Evolutionary conservation across 2,113 vertebrate genomes (phyloP).

Genomic region (Mola mola): DNA sequence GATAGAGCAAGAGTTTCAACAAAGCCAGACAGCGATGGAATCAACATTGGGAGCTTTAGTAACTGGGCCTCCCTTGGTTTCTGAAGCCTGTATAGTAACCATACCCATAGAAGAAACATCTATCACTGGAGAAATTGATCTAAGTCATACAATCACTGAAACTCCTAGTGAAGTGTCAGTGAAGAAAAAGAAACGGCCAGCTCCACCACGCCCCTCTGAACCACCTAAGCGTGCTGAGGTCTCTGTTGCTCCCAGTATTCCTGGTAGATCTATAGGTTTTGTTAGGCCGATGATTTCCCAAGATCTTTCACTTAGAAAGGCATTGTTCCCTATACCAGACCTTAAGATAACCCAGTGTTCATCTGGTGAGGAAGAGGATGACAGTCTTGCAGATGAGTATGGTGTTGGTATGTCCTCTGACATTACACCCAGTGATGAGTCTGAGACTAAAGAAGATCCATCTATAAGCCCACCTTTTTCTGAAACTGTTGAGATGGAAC

Average conservation of each 20-base stretch:
- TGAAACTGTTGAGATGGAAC: conserved; percentile 83
- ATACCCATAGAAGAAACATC: conserved; percentile 83
- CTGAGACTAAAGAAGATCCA: conserved; percentile 78
- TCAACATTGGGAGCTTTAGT: conserved; percentile 72
- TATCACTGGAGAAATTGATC: conserved; percentile 76
- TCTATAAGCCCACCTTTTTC: conserved; percentile 77
- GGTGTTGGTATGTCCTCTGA: conserved; percentile 85
- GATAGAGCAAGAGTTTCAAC: conserved; percentile 85
- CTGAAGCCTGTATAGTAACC: conserved; percentile 88
- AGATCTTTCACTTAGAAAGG: conserved; percentile 82
- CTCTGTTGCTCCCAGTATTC: conserved; percentile 64
- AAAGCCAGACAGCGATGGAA: conserved; percentile 83
- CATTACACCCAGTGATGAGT: conserved; percentile 86
- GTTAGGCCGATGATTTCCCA: conserved; percentile 70
- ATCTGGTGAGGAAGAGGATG: conserved; percentile 92
- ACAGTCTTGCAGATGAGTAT: conserved; percentile 86
- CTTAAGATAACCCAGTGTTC: conserved; percentile 98
- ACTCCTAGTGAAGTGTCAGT: conserved; percentile 84
- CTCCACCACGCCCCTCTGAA: conserved; percentile 77
- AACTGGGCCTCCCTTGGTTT: conserved; percentile 77
- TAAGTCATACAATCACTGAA: conserved; percentile 80
- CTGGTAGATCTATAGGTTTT: conserved; percentile 68
- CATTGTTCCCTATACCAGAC: conserved; percentile 93
- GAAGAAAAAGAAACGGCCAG: conserved; percentile 84
- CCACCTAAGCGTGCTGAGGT: conserved; percentile 76